These are phyloP conservation scores for Caloenas nicobarica DNA, from an alignment of 2,113 vertebrate genomes.

Conservation along the genomic window DNA sequence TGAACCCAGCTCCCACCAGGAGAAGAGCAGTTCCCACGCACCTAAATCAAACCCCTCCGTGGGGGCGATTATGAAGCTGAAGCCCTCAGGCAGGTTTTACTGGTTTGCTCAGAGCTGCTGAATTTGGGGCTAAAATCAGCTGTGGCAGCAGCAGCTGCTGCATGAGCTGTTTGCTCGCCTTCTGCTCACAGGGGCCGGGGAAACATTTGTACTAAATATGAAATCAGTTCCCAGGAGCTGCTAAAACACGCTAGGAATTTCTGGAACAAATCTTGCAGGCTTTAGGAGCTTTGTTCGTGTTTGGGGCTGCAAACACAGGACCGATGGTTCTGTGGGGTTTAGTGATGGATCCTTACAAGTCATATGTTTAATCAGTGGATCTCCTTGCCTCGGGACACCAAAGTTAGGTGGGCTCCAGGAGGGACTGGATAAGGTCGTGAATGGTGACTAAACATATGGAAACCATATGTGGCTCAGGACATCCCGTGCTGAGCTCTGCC, in stretches of 20 bases:
- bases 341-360: fast-evolving
- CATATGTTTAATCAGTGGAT: background rate
- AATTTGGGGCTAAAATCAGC: background rate
- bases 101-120: background rate
- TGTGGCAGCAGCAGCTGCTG: conserved; percentile 1
- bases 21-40: background rate
- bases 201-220: background rate
- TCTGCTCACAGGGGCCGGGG: background rate
- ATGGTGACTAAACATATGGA: background rate
- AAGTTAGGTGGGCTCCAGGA: background rate
- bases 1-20: background rate
- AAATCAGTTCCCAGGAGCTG: conserved; percentile 7
- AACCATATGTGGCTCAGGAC: fast-evolving
- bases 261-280: background rate
- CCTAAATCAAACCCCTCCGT: background rate
- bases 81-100: background rate
- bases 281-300: background rate
- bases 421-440: background rate
- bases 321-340: fast-evolving
- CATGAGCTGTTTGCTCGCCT: background rate
- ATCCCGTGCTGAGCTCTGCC: background rate
- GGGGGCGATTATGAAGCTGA: background rate
- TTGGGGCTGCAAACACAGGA: background rate
- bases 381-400: background rate
- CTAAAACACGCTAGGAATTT: background rate